Evolutionary conservation across 2,888 invertebrate species (phyloP), one percentile per base, ranked within the genome.

Genomic region (Athalia rosae): DNA sequence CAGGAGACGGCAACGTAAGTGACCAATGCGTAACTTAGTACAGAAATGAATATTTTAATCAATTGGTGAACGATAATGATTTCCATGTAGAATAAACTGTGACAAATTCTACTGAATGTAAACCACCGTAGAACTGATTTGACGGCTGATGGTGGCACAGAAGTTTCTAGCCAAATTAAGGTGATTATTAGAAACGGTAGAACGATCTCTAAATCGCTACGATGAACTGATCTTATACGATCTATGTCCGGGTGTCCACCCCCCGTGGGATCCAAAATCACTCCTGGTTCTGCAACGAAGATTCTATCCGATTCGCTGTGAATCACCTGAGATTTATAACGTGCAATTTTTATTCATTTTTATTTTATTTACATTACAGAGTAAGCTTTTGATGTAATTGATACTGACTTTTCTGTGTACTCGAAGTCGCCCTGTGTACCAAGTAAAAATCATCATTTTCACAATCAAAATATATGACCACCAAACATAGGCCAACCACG

Each of bases 251-350:
- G 82, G 82, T 88, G 87, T 6, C 88, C 87, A 63, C 82, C 83
- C 28, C 84, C 87, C 47, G 77, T 83, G 13, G 83, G 79, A 69
- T 81, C 81, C 4, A 87, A 67, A 66, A 80, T 84, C 47, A 85
- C 79, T 8, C 84, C 76, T 4, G 82, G 59, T 47, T 82, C 82
- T 76, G 84, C 79, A 69, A 88, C 79, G 85, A 87, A 88, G 78
- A 83, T 83, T 80, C 80, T 82, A 56, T 88, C 88, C 78, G 87
- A 88, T 45, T 86, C 84, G 76, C 88, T 88, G 76, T 88, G 88
- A 56, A 88, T 87, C 15, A 85, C 84, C 88, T 88, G 78, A 6
- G 73, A 76, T 69, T 69, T 6, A 50, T 8, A 41, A 41, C 53
- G 50, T 56, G 8, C 9, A 48, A 50, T 45, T 53, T 13, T 8